A percentile compares a stretch with the other conserved stretches of the same genome.
phyloP scores from a whole-genome alignment of 2,113 vertebrate species.

The Pygoscelis antarcticus region DNA sequence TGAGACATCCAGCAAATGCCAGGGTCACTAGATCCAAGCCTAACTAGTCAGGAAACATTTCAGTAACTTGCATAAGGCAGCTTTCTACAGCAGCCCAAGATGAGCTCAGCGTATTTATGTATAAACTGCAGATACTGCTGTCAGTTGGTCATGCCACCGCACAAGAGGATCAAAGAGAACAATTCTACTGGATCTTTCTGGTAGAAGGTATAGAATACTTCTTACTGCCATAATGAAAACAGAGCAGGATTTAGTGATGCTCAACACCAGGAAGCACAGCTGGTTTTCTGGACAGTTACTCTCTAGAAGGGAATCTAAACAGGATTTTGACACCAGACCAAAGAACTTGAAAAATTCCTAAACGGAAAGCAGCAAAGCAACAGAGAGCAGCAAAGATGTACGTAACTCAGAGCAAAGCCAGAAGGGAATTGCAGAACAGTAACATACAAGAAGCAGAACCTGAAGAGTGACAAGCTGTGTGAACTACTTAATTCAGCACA shows the following conservation, averaged over 20 bases:
- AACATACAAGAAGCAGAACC: neutral
- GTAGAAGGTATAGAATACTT: neutral
- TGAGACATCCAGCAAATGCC: neutral
- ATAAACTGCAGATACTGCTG: neutral
- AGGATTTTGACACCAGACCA: neutral
- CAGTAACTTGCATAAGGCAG: neutral
- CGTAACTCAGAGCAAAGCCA: neutral
- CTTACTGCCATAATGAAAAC: neutral
- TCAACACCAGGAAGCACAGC: neutral
- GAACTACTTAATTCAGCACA: constrained; percentile 10
- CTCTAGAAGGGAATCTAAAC: neutral
- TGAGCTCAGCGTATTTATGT: neutral
- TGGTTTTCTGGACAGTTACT: neutral
- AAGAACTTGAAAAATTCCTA: neutral
- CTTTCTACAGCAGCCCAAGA: neutral
- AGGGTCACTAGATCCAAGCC: neutral
- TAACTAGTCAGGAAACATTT: neutral
- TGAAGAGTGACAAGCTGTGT: neutral
- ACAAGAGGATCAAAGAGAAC: neutral
- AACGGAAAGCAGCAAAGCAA: neutral
- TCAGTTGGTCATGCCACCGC: neutral
- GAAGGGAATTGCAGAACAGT: neutral
- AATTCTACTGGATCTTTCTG: neutral
- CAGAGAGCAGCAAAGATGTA: neutral
- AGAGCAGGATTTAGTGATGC: neutral